Evolutionary conservation across 2,113 vertebrate genomes (phyloP).

Genomic region (Corynorhinus townsendii): DNA sequence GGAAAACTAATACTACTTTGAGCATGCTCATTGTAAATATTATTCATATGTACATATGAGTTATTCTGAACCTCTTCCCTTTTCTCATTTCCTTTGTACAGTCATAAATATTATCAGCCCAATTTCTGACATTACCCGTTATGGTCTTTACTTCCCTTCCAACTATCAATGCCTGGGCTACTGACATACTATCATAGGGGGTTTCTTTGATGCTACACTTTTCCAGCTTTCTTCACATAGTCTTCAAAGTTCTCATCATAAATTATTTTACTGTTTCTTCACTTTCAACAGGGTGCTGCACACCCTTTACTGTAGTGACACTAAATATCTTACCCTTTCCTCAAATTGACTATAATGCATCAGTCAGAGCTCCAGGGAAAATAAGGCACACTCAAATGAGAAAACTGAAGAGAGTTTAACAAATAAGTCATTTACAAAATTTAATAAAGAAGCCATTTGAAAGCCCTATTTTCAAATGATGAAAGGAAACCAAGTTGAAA

Average conservation of each 20-base stretch:
- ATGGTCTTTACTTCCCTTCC: background rate
- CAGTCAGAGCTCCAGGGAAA: background rate
- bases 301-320: background rate
- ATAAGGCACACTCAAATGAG: background rate
- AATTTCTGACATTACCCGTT: background rate
- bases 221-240: background rate
- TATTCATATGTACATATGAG: background rate
- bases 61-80: background rate
- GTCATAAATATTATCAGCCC: background rate
- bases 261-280: background rate
- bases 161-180: background rate
- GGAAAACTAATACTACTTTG: background rate
- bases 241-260: background rate
- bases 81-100: background rate
- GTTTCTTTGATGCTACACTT: background rate
- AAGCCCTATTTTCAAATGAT: background rate
- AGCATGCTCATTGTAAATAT: background rate
- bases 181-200: background rate
- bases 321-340: background rate
- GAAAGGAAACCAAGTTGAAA: background rate
- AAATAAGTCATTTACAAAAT: background rate
- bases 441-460: background rate
- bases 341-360: background rate
- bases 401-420: background rate
- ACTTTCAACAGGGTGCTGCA: background rate